A percentile compares a stretch with the other conserved stretches of the same genome.
Evolutionary conservation across 2,888 invertebrate genomes (phyloP).

Genomic region (Caenorhabditis plicata): DNA sequence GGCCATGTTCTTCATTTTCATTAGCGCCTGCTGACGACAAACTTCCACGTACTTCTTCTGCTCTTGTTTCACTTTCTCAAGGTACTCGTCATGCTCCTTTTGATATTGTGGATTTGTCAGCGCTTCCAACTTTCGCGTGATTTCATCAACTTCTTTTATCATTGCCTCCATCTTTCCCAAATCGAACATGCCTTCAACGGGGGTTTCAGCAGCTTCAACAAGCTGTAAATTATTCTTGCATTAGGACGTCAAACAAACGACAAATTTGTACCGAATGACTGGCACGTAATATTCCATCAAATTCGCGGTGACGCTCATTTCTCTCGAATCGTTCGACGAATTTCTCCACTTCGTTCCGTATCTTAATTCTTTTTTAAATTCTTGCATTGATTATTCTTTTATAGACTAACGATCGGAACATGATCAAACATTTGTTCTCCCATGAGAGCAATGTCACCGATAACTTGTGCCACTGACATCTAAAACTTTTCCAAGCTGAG

Average conservation of each 20-base stretch:
- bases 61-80: conserved; percentile 23
- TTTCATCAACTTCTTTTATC: conserved; percentile 20
- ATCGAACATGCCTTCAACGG: conserved; percentile 40
- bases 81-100: conserved; percentile 37
- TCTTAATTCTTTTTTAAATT: conserved; percentile 13
- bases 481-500: conserved; percentile 1
- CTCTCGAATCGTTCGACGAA: conserved; percentile 46
- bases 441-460: conserved; percentile 34
- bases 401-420: conserved; percentile 24
- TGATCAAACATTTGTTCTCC: conserved; percentile 48
- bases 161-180: conserved; percentile 38
- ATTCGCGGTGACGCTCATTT: conserved; percentile 48
- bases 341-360: conserved; percentile 31
- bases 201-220: conserved; percentile 45
- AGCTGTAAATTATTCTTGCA: conserved; percentile 17
- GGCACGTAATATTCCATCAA: conserved; percentile 49
- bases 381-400: neutral
- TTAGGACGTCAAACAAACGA: neutral
- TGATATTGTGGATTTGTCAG: conserved; percentile 27
- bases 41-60: conserved; percentile 40
- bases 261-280: conserved; percentile 34
- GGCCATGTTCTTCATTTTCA: conserved; percentile 34
- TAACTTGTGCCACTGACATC: conserved; percentile 31
- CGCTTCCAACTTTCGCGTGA: conserved; percentile 23
- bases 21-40: conserved; percentile 37